These are phyloP conservation scores for Napeogenes sylphis DNA, from an alignment of 2,888 invertebrate genomes.

Conservation along the genomic window DNA sequence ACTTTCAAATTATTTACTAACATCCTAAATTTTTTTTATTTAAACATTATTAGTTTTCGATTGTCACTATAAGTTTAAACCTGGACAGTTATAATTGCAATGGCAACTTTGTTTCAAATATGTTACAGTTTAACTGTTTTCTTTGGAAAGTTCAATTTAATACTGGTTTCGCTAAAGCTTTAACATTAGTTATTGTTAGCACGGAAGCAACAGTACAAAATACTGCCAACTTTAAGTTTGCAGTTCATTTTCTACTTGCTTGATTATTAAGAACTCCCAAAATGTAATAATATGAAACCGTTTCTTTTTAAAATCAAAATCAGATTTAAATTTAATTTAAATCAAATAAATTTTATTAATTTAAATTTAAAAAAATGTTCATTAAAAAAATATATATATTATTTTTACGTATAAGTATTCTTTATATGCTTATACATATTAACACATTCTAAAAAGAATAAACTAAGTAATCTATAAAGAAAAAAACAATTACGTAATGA, in stretches of 20 bases:
- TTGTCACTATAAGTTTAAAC: too few relatives aligned
- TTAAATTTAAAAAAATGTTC: too few relatives aligned
- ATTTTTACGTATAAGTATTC: too few relatives aligned
- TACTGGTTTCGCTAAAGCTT: conserved; percentile 27
- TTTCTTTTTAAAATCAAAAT: background rate
- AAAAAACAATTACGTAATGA: background rate
- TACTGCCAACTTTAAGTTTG: conserved; percentile 18
- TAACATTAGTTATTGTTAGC: conserved; percentile 27
- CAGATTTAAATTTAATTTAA: background rate
- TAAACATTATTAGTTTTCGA: too few relatives aligned
- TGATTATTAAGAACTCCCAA: conserved; percentile 12
- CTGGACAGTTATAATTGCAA: background rate
- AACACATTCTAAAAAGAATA: too few relatives aligned
- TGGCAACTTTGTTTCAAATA: conserved; percentile 21
- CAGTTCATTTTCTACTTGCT: conserved; percentile 18
- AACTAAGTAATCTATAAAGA: background rate
- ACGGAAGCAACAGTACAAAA: conserved; percentile 21
- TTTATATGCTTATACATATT: too few relatives aligned
- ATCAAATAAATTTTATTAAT: too few relatives aligned
- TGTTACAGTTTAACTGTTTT: conserved; percentile 20
- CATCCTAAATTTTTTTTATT: background rate
- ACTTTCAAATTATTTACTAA: conserved; percentile 2
- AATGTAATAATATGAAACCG: background rate
- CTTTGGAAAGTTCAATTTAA: conserved; percentile 24
- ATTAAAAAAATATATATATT: too few relatives aligned